A percentile compares a stretch with the other conserved stretches of the same genome.
Conservation (phyloP, 2,888 invertebrate genomes). For the Cerceris ruficornis region DNA sequence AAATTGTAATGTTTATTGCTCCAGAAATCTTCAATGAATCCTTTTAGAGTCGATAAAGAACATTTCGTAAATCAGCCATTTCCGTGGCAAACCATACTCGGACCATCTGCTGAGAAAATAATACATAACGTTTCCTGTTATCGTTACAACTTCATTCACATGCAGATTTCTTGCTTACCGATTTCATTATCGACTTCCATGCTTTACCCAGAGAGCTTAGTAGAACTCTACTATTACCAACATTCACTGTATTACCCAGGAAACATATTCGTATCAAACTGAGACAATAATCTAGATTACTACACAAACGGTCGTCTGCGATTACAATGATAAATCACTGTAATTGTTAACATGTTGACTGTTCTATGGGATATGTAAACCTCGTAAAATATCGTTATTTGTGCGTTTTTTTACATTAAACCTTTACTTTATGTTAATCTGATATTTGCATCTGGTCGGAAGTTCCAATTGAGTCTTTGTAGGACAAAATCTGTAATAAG, state of each 20-base stretch:
- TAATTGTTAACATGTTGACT: neutral
- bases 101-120: slow-evolving; percentile 55
- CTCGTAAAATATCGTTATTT: neutral
- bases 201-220: slow-evolving; percentile 38
- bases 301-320: neutral
- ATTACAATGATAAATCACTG: neutral
- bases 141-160: slow-evolving; percentile 14
- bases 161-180: slow-evolving; percentile 61
- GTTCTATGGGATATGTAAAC: too few species aligned
- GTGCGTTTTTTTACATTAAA: neutral
- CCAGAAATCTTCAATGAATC: neutral
- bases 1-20: neutral
- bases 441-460: too few species aligned
- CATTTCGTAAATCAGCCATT: neutral
- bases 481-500: too few species aligned
- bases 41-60: neutral
- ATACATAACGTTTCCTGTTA: slow-evolving; percentile 39
- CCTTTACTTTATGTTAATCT: neutral
- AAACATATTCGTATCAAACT: slow-evolving; percentile 9
- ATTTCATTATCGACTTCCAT: slow-evolving; percentile 66
- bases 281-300: neutral
- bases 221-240: slow-evolving; percentile 58
- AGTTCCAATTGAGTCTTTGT: too few species aligned
- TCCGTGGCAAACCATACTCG: slow-evolving; percentile 38
- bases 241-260: slow-evolving; percentile 46